Evolutionary conservation across 2,797 vertebrate species (phyloP).

Genomic region (Coracias cyanogaster): DNA sequence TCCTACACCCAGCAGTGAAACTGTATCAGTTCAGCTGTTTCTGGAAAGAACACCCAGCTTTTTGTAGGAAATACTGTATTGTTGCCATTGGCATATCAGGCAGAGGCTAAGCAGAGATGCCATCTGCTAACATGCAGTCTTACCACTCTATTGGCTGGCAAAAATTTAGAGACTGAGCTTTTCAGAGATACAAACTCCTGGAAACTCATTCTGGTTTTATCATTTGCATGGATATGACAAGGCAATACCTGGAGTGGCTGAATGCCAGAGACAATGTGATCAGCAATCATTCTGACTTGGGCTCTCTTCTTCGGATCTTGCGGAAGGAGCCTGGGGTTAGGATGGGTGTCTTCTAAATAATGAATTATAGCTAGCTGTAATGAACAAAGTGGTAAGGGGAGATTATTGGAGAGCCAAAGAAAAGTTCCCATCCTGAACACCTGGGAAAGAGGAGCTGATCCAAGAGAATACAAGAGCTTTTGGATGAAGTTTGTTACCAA

Average conservation of each 20-base stretch:
- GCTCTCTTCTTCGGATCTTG: constrained; percentile 88
- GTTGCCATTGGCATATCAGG: not conserved
- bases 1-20: not conserved
- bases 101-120: not conserved
- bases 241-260: constrained; percentile 92
- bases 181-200: not conserved
- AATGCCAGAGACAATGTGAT: constrained; percentile 91
- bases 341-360: constrained; percentile 93
- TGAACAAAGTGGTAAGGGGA: not conserved
- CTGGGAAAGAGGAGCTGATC: not conserved
- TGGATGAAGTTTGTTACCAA: not conserved
- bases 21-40: not conserved
- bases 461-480: not conserved
- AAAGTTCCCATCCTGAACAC: not conserved
- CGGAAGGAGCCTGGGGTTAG: constrained; percentile 87
- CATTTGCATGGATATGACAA: not conserved
- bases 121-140: not conserved
- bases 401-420: not conserved
- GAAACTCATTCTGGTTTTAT: not conserved
- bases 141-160: not conserved
- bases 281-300: constrained; percentile 91
- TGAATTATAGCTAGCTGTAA: constrained; percentile 94
- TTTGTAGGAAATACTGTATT: not conserved
- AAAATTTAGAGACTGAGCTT: not conserved
- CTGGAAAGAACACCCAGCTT: not conserved